Conservation (phyloP, 2,797 vertebrate species). For the Xenentodon cancila region DNA sequence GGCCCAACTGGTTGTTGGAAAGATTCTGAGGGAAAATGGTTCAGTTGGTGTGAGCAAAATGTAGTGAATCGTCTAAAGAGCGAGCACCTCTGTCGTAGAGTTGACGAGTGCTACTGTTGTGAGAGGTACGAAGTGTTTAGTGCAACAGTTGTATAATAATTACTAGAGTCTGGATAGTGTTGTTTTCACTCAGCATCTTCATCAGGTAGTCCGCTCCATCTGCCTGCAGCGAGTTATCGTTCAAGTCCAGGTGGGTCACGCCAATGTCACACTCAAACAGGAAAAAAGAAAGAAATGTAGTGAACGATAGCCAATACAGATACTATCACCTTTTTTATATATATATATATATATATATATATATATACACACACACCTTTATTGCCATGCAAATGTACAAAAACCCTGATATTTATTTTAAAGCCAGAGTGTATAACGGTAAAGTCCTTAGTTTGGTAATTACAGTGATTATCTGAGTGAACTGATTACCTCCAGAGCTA, state of each 20-base stretch:
- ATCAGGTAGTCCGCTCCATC: slow-evolving; percentile 63
- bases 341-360: no score
- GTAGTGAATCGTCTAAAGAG: no score
- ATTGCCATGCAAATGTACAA: no score
- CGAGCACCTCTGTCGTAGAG: not conserved
- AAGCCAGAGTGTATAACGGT: not conserved
- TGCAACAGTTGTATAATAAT: not conserved
- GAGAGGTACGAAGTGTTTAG: no score
- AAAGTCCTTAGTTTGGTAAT: not conserved
- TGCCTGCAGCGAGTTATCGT: slow-evolving; percentile 69
- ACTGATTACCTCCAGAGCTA: slow-evolving; percentile 68
- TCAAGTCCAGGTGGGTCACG: slow-evolving; percentile 78
- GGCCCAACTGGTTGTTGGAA: slow-evolving; percentile 69
- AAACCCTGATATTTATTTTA: no score
- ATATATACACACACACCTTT: no score
- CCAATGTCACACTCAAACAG: slow-evolving; percentile 71
- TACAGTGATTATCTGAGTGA: no score
- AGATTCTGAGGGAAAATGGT: slow-evolving; percentile 77
- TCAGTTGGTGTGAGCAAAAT: not conserved
- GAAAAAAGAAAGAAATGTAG: no score
- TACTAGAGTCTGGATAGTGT: slow-evolving; percentile 81
- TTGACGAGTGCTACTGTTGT: not conserved
- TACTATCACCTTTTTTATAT: no score
- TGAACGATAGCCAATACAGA: no score
- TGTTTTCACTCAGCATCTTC: slow-evolving; percentile 74